Evolutionary conservation across 2,113 vertebrate genomes (phyloP).

Genomic region (Periophthalmodon schlosseri): DNA sequence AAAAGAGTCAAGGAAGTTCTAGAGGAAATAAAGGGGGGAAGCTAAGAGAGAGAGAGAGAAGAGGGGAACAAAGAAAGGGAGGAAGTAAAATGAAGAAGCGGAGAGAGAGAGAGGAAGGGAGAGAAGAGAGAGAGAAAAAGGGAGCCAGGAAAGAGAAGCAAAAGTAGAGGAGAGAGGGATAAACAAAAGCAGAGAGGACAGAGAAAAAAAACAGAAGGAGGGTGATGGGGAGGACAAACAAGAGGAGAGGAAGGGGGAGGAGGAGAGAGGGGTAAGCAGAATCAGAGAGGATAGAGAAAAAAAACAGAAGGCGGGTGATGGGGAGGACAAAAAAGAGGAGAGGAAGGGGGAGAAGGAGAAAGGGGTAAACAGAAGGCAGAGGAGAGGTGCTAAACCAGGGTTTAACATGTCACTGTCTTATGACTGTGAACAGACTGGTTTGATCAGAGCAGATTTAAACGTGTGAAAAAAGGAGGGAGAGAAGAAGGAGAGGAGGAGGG

Average conservation of each 20-base stretch:
- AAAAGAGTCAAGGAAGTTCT: too few species aligned
- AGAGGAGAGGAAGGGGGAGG: too few species aligned
- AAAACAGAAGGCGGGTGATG: too few species aligned
- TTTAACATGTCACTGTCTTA: background rate
- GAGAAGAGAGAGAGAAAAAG: too few species aligned
- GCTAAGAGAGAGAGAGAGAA: background rate
- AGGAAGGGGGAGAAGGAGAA: background rate
- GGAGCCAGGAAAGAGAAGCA: too few species aligned
- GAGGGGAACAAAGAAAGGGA: background rate
- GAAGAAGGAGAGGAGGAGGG: background rate
- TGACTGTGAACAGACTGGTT: background rate
- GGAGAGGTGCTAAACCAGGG: background rate
- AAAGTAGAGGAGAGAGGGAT: background rate
- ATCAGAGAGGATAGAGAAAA: too few species aligned
- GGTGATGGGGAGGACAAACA: too few species aligned
- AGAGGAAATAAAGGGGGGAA: too few species aligned
- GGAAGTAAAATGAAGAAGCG: too few species aligned
- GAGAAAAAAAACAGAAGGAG: too few species aligned
- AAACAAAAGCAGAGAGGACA: background rate
- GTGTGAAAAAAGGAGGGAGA: background rate
- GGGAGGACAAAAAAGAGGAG: too few species aligned
- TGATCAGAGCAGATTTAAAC: background rate
- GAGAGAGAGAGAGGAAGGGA: too few species aligned
- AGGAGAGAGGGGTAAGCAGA: background rate
- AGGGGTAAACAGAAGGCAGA: background rate